Conservation (phyloP, 2,113 vertebrate species). For the Nothobranchius kuhntae region DNA sequence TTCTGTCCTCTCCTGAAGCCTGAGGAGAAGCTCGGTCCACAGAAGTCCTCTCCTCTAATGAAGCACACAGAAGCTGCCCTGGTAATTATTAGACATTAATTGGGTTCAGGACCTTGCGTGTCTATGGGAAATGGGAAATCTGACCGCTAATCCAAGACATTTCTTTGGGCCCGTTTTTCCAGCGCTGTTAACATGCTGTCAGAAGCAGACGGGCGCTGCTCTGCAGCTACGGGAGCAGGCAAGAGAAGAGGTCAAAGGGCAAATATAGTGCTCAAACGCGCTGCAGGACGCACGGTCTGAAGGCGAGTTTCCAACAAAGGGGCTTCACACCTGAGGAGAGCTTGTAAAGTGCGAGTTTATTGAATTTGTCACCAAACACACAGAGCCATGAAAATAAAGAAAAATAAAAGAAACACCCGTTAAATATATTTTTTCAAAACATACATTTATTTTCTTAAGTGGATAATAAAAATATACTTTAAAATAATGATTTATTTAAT, state of each 20-base stretch:
- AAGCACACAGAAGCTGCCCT: conserved; percentile 67
- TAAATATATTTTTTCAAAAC: no score
- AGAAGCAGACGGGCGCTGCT: conserved; percentile 47
- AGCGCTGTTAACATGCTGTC: conserved; percentile 67
- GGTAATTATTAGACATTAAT: conserved; percentile 95
- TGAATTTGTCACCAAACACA: no score
- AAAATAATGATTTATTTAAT: no score
- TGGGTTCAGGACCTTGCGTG: conserved; percentile 88
- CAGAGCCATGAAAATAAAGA: no score
- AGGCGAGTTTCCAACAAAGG: not conserved
- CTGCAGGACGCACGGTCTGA: conserved; percentile 25
- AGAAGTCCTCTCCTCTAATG: conserved; percentile 38
- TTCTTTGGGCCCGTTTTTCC: conserved; percentile 56
- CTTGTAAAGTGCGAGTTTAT: not conserved
- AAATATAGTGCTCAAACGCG: conserved; percentile 13
- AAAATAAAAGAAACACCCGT: no score
- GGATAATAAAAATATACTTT: no score
- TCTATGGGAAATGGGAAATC: conserved; percentile 84
- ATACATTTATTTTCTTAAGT: no score
- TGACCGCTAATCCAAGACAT: conserved; percentile 81
- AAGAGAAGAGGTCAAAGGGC: conserved; percentile 53
- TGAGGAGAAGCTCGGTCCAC: conserved; percentile 20
- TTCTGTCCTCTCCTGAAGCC: not conserved
- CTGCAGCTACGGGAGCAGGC: conserved; percentile 30
- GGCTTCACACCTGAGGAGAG: conserved; percentile 18